Evolutionary conservation across 2,797 vertebrate species (phyloP), one percentile per base, ranked within the genome.

Genomic region (Tolypeutes matacus): DNA sequence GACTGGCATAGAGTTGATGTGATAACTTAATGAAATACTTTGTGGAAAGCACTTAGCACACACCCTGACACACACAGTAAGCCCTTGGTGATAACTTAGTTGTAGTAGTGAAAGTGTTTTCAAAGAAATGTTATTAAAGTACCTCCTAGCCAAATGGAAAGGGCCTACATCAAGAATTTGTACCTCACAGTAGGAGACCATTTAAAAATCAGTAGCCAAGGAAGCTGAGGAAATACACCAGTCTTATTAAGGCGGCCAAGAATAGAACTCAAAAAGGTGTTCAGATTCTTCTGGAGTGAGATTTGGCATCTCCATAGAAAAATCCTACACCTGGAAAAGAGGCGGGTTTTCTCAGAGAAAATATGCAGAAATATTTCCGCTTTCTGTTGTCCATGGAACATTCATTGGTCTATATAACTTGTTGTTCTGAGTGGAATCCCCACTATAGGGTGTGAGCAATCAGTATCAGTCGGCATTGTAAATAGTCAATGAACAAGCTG

Each of bases 251-350:
- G 25, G 39, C 65, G 23, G 34, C 58, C 29, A 83, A 46, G 42
- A 17, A 64, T 4, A 88, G n/a, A 94, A 80, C 25, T 64, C 34
- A 36, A 90, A 67, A 86, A 70, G 39, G 20, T 49, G 34, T 23
- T 93, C n/a, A 27, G 62, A 92, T 36, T 86, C 76, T 83, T 96
- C 14, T 62, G 64, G 39, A n/a, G 60, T 91, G 42, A 88, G 51
- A 92, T 89, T 27, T 75, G 73, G 18, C 42, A 69, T 73, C 46
- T 89, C 78, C 25, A 39, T 14, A 72, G 29, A 91, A 82, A 82
- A n/a, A 85, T 86, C 14, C 18, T 73, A 23, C 70, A 60, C 53
- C 60, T 75, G 18, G 21, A 88, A 70, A 95, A 81, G 13, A 81
- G 27, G 65, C 21, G 4, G 14, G 46, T 58, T 67, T 67, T 58